Evolutionary conservation across 2,888 invertebrate species (phyloP).

Genomic region (Apeira syringaria): DNA sequence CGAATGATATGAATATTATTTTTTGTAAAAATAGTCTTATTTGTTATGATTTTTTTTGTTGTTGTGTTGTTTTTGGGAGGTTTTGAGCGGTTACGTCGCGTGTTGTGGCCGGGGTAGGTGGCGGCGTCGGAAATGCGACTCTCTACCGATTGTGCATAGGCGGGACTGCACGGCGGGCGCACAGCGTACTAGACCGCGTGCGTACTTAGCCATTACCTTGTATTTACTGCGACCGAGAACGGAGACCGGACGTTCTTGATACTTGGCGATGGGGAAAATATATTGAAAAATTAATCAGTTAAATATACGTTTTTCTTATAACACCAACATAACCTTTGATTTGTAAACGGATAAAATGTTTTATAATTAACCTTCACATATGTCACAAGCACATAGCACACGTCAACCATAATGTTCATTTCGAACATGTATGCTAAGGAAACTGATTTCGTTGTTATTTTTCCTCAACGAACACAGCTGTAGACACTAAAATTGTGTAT

Average conservation of each 20-base stretch:
- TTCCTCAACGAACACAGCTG: too few relatives aligned
- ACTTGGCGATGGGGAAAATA: too few relatives aligned
- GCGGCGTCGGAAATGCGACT: constrained; percentile 77
- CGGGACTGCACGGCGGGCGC: constrained; percentile 82
- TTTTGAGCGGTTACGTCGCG: constrained; percentile 75
- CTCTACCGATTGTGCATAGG: constrained; percentile 81
- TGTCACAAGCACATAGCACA: too few relatives aligned
- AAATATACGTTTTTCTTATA: too few relatives aligned
- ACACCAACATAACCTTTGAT: too few relatives aligned
- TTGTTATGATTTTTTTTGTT: constrained; percentile 40
- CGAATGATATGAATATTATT: constrained; percentile 73
- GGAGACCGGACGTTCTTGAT: constrained; percentile 56
- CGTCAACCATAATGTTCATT: too few relatives aligned
- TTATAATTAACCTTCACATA: too few relatives aligned
- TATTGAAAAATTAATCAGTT: too few relatives aligned
- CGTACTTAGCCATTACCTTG: constrained; percentile 84
- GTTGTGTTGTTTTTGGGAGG: constrained; percentile 66
- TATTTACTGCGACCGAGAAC: constrained; percentile 77
- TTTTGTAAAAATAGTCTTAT: constrained; percentile 71
- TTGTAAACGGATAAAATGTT: too few relatives aligned
- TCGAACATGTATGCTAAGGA: too few relatives aligned
- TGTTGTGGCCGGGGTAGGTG: constrained; percentile 66
- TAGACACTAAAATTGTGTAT: too few relatives aligned
- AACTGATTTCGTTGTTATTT: background rate
- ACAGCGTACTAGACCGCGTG: constrained; percentile 81